phyloP scores from a whole-genome alignment of 2,888 invertebrate genomes.

The Euplexia lucipara region DNA sequence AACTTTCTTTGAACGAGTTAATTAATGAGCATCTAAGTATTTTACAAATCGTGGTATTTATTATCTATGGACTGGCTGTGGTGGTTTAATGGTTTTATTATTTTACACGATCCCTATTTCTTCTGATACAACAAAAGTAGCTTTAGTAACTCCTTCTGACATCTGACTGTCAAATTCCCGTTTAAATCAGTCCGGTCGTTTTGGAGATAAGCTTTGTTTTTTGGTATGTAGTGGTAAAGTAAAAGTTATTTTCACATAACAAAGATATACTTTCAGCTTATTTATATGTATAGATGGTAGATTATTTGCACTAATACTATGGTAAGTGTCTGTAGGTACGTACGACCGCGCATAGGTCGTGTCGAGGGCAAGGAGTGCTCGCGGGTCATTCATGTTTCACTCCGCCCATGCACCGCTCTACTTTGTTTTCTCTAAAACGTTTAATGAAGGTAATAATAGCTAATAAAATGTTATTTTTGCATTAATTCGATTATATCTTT shows the following conservation, averaged over 20 bases:
- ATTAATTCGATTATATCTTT: too few species aligned
- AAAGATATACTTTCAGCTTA: too few species aligned
- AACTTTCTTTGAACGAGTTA: constrained; percentile 37
- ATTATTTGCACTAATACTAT: constrained; percentile 69
- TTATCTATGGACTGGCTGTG: too few species aligned
- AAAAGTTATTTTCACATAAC: too few species aligned
- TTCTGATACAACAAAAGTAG: too few species aligned
- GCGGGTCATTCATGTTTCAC: constrained; percentile 81
- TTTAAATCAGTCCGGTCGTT: too few species aligned
- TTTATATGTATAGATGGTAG: constrained; percentile 40
- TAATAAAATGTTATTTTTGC: constrained; percentile 16
- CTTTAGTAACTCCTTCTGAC: too few species aligned
- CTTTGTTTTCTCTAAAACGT: constrained; percentile 73
- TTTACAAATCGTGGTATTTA: constrained; percentile 44
- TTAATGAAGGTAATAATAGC: constrained; percentile 55
- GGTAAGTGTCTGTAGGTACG: constrained; percentile 66
- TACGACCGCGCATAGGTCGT: constrained; percentile 75
- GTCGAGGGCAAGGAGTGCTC: constrained; percentile 77
- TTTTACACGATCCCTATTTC: too few species aligned
- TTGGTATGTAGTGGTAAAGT: too few species aligned
- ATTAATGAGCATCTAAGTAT: constrained; percentile 28
- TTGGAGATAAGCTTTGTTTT: too few species aligned
- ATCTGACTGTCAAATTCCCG: too few species aligned
- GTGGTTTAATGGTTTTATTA: too few species aligned
- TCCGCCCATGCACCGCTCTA: constrained; percentile 81